Evolutionary conservation across 2,888 invertebrate species (phyloP).

Genomic region (Spisula subtruncata): DNA sequence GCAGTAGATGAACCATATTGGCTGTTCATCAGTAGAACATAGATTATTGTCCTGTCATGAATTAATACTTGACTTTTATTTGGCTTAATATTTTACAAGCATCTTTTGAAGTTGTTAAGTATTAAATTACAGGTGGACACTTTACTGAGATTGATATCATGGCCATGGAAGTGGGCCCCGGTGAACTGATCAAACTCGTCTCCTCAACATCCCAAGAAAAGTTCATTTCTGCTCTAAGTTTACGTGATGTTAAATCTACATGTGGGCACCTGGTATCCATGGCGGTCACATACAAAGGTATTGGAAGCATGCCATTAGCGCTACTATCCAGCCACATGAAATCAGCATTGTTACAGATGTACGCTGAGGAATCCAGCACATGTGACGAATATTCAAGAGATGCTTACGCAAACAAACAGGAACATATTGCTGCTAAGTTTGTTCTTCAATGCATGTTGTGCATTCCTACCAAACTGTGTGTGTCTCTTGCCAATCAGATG

Average conservation of each 20-base stretch:
- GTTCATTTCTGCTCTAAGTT: conserved; percentile 75
- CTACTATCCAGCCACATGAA: conserved; percentile 84
- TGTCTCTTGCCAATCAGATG: conserved; percentile 83
- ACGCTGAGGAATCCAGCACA: conserved; percentile 69
- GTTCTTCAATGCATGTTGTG: conserved; percentile 80
- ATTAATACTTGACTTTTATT: too few relatives aligned
- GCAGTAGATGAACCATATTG: too few relatives aligned
- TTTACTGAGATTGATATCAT: conserved; percentile 81
- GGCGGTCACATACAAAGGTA: conserved; percentile 82
- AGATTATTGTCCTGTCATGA: too few relatives aligned
- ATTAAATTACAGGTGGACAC: conserved; percentile 75
- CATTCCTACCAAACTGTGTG: conserved; percentile 81
- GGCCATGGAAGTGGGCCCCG: conserved; percentile 84
- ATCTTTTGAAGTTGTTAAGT: not conserved
- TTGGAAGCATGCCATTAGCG: conserved; percentile 82
- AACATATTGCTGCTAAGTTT: conserved; percentile 78
- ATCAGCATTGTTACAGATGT: conserved; percentile 80
- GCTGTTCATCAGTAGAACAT: too few relatives aligned
- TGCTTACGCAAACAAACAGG: conserved; percentile 6
- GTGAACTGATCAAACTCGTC: conserved; percentile 82
- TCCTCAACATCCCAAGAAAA: conserved; percentile 79
- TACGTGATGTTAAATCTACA: conserved; percentile 72
- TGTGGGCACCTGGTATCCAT: conserved; percentile 86
- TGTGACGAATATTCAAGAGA: conserved; percentile 30
- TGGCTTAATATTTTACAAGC: not conserved